Conservation (phyloP, 2,113 vertebrate species). For the Hemibagrus wyckioides region DNA sequence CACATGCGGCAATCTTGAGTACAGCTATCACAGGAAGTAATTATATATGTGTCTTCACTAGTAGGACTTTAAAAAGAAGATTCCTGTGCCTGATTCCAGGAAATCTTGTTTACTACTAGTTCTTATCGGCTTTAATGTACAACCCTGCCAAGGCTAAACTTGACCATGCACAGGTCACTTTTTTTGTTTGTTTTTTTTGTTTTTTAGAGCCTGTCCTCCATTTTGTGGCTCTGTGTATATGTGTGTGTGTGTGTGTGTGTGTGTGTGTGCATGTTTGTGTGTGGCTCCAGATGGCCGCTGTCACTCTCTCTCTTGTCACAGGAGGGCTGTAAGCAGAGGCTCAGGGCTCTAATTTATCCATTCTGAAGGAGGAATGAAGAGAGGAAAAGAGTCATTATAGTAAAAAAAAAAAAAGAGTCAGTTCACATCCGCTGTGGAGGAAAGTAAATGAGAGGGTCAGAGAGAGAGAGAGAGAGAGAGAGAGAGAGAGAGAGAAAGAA, state of each 20-base stretch:
- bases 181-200: too few species aligned
- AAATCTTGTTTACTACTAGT: too few species aligned
- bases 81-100: too few species aligned
- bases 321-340: neutral
- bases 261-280: neutral
- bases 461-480: neutral
- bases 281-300: conserved; percentile 39
- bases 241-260: too few species aligned
- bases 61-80: too few species aligned
- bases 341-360: conserved; percentile 25
- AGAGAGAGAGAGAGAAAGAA: neutral
- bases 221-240: conserved; percentile 6
- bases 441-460: conserved; percentile 32
- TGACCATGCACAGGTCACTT: neutral
- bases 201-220: conserved; percentile 24
- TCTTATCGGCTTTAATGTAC: neutral
- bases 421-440: conserved; percentile 3
- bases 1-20: too few species aligned
- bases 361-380: conserved; percentile 33
- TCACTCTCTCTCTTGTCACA: neutral
- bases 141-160: neutral
- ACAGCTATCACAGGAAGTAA: too few species aligned
- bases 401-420: neutral
- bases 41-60: too few species aligned
- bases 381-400: conserved; percentile 25